Evolutionary conservation across 2,888 invertebrate species (phyloP).

Genomic region (Ophraella communa): DNA sequence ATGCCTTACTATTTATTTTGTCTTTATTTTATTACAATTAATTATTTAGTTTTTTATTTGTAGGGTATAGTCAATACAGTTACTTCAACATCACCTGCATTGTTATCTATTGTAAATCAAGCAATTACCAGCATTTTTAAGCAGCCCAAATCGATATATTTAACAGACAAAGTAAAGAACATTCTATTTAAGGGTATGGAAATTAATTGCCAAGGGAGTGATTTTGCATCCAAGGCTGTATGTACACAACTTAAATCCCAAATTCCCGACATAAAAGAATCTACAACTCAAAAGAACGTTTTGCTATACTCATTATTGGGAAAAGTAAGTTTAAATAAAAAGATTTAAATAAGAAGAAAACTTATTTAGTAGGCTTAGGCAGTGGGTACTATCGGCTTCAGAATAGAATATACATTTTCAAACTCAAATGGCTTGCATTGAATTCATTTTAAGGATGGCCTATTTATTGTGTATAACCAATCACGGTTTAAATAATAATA

Average conservation of each 20-base stretch:
- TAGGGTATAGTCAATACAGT: conserved; percentile 67
- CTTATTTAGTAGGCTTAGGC: background rate
- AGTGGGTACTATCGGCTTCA: no score
- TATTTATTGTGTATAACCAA: no score
- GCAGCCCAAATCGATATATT: conserved; percentile 67
- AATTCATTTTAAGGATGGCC: no score
- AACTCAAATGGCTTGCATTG: no score
- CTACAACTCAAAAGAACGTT: conserved; percentile 67
- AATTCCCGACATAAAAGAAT: conserved; percentile 61
- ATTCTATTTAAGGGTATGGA: conserved; percentile 76
- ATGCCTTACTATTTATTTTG: background rate
- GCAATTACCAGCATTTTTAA: conserved; percentile 74
- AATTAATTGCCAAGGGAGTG: conserved; percentile 75
- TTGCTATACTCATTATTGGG: conserved; percentile 79
- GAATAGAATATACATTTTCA: no score
- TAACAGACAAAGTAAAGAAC: conserved; percentile 71
- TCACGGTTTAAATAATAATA: no score
- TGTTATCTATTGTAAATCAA: conserved; percentile 71
- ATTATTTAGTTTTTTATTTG: background rate
- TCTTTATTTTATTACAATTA: background rate
- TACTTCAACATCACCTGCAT: conserved; percentile 68
- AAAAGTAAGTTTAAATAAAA: conserved; percentile 62
- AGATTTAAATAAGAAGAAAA: background rate
- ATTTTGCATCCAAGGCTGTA: conserved; percentile 77
- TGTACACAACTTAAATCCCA: conserved; percentile 74